A percentile compares a stretch with the other conserved stretches of the same genome.
These are phyloP conservation scores for Sesamia nonagrioides DNA, from an alignment of 1,140 invertebrate species.

Conservation along the genomic window DNA sequence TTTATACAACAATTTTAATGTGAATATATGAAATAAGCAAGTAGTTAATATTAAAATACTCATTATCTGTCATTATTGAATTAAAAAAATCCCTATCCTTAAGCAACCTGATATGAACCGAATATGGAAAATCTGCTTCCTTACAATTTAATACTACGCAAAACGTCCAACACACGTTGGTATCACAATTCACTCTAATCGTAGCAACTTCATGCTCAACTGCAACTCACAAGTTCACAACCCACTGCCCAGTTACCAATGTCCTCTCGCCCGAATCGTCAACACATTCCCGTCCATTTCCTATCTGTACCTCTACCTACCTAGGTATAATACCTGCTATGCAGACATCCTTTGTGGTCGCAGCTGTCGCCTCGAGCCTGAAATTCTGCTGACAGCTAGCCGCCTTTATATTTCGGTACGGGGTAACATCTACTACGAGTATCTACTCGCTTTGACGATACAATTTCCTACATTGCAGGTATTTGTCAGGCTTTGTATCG, in stretches of 20 bases:
- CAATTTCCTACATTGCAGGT: neutral
- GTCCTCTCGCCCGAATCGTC: neutral
- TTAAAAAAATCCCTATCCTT: no score
- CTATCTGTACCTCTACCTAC: neutral
- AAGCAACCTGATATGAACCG: no score
- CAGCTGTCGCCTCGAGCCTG: slow-evolving; percentile 31
- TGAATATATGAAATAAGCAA: no score
- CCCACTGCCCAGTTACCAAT: neutral
- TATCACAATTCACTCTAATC: neutral
- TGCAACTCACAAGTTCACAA: neutral
- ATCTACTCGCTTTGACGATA: slow-evolving; percentile 20
- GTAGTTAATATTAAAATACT: no score
- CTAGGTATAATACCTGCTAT: slow-evolving; percentile 8
- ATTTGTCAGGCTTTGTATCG: neutral
- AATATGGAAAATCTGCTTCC: no score
- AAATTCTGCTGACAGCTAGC: slow-evolving; percentile 33
- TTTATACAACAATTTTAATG: no score
- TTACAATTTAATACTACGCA: no score
- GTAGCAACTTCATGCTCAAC: neutral
- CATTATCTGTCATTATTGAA: no score
- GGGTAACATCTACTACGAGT: neutral
- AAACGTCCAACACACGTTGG: no score
- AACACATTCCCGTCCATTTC: slow-evolving; percentile 8
- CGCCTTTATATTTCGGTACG: slow-evolving; percentile 16
- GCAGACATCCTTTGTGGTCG: slow-evolving; percentile 35